Percentiles rank a stretch among this genome's conserved stretches.
Conservation (phyloP, 2,113 vertebrate genomes). For the Datnioides undecimradiatus region DNA sequence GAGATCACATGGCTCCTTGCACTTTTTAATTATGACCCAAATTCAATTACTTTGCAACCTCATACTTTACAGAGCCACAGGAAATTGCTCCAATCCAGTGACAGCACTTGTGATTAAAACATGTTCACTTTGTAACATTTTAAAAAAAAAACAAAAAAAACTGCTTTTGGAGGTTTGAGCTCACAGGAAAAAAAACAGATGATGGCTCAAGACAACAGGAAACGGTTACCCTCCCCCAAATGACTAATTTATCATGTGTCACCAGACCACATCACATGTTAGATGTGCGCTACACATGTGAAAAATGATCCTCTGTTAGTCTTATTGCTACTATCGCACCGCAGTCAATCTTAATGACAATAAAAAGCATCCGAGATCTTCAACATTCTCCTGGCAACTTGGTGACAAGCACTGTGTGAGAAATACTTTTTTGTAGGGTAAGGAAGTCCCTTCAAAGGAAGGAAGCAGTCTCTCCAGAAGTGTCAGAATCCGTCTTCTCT, state of each 20-base stretch:
- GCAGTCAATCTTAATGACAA: not conserved
- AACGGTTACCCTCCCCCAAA: slow-evolving; percentile 1
- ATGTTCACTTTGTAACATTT: slow-evolving; percentile 50
- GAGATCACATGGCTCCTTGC: slow-evolving; percentile 78
- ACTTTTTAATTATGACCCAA: slow-evolving; percentile 81
- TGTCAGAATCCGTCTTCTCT: not conserved
- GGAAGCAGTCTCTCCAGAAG: not conserved
- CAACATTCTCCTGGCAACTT: not conserved
- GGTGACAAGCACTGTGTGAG: not conserved
- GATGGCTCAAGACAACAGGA: slow-evolving; percentile 19
- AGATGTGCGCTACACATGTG: not conserved
- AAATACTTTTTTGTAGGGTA: not conserved
- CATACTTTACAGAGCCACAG: slow-evolving; percentile 64
- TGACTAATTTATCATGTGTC: slow-evolving; percentile 31
- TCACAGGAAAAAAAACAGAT: slow-evolving; percentile 28
- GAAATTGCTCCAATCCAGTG: slow-evolving; percentile 70
- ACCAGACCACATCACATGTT: not conserved
- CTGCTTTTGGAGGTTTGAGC: slow-evolving; percentile 6
- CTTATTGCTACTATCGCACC: not conserved
- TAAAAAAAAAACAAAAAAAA: no score
- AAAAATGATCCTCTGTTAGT: not conserved
- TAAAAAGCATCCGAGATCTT: not conserved
- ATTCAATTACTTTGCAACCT: slow-evolving; percentile 80
- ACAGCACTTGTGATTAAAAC: slow-evolving; percentile 75
- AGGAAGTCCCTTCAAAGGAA: not conserved